phyloP scores from a whole-genome alignment of 2,113 vertebrate genomes.

The Sciurus niger region DNA sequence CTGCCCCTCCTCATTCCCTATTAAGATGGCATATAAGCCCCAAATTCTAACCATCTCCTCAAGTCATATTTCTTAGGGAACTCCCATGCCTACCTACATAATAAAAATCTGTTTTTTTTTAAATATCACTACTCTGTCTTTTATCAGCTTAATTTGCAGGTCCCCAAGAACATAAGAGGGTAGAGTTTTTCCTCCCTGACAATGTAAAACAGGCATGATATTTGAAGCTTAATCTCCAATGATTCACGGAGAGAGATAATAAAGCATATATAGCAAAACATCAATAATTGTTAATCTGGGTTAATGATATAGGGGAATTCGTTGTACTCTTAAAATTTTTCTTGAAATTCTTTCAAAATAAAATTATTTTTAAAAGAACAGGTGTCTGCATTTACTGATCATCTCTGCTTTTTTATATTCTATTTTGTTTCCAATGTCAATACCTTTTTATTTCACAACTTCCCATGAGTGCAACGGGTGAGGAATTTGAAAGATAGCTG shows the following conservation, averaged over 20 bases:
- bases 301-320: background rate
- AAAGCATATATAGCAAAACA: slow-evolving; percentile 2
- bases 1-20: background rate
- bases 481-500: slow-evolving; percentile 28
- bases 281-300: background rate
- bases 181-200: background rate
- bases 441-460: slow-evolving; percentile 24
- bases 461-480: background rate
- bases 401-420: slow-evolving; percentile 2
- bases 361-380: background rate
- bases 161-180: background rate
- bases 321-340: slow-evolving; percentile 24
- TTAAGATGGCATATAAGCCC: background rate
- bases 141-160: slow-evolving; percentile 32
- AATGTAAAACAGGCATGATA: background rate
- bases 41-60: background rate
- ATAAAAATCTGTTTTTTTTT: background rate
- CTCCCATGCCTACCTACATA: background rate
- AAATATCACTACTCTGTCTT: background rate
- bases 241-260: background rate
- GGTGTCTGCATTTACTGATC: background rate
- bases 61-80: slow-evolving; percentile 29
- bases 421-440: slow-evolving; percentile 7
- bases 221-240: background rate
- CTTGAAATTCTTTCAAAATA: slow-evolving; percentile 54